These are phyloP conservation scores for Caenorhabditis sp. DNA, from an alignment of 2,888 invertebrate genomes.

Conservation along the genomic window DNA sequence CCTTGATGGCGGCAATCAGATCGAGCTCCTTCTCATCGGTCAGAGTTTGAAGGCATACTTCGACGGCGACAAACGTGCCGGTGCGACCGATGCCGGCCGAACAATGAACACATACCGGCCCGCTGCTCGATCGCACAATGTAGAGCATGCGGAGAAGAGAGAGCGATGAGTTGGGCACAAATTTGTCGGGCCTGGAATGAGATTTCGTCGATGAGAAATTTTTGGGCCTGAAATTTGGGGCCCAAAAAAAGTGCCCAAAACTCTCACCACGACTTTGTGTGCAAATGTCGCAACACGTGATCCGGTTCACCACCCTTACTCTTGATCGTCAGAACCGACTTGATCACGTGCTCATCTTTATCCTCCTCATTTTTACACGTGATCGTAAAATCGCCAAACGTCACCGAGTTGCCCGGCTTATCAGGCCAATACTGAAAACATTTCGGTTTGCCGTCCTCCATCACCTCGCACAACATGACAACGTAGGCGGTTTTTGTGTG, in stretches of 20 bases:
- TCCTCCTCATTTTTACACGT: conserved; percentile 23
- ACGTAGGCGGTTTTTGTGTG: conserved; percentile 24
- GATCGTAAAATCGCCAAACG: conserved; percentile 12
- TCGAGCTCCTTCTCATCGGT: conserved; percentile 38
- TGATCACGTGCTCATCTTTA: conserved; percentile 24
- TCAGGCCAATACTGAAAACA: conserved; percentile 38
- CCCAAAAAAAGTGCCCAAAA: neutral
- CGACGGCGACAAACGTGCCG: conserved; percentile 37
- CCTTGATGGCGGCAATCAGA: conserved; percentile 17
- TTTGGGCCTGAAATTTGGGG: no score
- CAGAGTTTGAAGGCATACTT: conserved; percentile 31
- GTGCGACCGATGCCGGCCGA: conserved; percentile 39
- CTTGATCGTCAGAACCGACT: conserved; percentile 13
- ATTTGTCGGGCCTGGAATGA: conserved; percentile 27
- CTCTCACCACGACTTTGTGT: conserved; percentile 27
- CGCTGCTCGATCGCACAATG: conserved; percentile 19
- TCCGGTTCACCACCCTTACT: conserved; percentile 13
- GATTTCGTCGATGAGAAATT: no score
- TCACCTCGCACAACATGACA: conserved; percentile 40
- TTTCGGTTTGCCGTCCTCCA: conserved; percentile 36
- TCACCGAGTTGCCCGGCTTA: conserved; percentile 11
- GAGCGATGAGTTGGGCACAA: conserved; percentile 25
- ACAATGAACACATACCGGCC: conserved; percentile 33
- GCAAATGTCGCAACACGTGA: conserved; percentile 22
- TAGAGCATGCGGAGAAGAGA: conserved; percentile 32